These are phyloP conservation scores for Neosalanx taihuensis DNA, from an alignment of 2,797 vertebrate species.

Conservation along the genomic window DNA sequence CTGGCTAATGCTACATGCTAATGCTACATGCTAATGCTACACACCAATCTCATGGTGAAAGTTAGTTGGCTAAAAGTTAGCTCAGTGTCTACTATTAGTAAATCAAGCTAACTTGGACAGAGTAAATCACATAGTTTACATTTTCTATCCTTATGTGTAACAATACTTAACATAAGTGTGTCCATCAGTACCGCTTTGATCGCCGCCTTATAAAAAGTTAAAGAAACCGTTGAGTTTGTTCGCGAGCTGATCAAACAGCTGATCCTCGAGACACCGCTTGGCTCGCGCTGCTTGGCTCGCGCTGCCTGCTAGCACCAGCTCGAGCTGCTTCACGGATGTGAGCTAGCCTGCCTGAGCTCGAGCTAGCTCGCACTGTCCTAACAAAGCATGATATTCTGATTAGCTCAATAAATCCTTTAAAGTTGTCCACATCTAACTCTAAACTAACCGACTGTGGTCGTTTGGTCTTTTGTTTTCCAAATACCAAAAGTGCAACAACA, in stretches of 20 bases:
- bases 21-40: background rate
- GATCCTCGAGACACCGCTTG: conserved; percentile 46
- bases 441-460: conserved; percentile 20
- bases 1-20: conserved; percentile 1
- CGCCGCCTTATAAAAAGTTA: conserved; percentile 52
- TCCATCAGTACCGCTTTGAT: background rate
- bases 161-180: background rate
- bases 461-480: conserved; percentile 7
- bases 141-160: background rate
- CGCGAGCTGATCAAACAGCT: conserved; percentile 62
- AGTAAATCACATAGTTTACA: background rate
- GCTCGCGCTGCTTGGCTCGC: background rate
- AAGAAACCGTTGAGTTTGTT: conserved; percentile 43
- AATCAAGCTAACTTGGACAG: background rate
- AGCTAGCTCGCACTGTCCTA: conserved; percentile 49
- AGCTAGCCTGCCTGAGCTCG: conserved; percentile 38
- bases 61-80: conserved; percentile 3
- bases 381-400: conserved; percentile 57
- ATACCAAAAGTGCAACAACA: conserved; percentile 15
- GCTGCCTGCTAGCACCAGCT: conserved; percentile 15
- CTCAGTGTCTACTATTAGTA: background rate
- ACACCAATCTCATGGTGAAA: conserved; percentile 11
- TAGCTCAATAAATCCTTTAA: conserved; percentile 25
- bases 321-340: conserved; percentile 47
- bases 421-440: conserved; percentile 34